These are phyloP conservation scores for Drosophila littoralis DNA, from an alignment of 1,140 invertebrate genomes.

Conservation along the genomic window DNA sequence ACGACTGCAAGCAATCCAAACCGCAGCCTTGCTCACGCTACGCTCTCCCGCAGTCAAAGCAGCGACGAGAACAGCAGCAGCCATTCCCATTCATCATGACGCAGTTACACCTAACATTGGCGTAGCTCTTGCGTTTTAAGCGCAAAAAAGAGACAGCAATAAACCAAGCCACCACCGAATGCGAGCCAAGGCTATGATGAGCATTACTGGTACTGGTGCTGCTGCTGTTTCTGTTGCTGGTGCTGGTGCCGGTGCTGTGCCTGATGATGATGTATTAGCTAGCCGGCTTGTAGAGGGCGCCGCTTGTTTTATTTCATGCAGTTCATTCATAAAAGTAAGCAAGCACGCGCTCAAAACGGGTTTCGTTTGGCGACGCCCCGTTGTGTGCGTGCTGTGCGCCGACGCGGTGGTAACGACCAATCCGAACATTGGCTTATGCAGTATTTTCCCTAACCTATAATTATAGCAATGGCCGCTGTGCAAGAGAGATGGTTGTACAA, in stretches of 20 bases:
- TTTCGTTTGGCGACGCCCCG: constrained; percentile 64
- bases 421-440: constrained; percentile 52
- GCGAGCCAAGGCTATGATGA: constrained; percentile 11
- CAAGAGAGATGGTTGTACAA: constrained; percentile 47
- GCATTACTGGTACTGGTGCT: constrained; percentile 10
- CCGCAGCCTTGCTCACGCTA: constrained; percentile 2
- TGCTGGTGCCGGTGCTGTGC: constrained; percentile 6
- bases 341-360: constrained; percentile 52
- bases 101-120: constrained; percentile 46
- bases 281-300: constrained; percentile 26
- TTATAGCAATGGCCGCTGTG: constrained; percentile 84
- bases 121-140: constrained; percentile 9
- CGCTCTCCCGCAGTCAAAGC: constrained; percentile 13
- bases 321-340: constrained; percentile 60
- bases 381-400: constrained; percentile 30
- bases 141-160: constrained; percentile 38
- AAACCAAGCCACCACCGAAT: constrained; percentile 33
- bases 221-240: background rate
- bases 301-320: constrained; percentile 11
- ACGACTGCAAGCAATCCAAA: constrained; percentile 2
- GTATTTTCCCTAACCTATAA: constrained; percentile 73
- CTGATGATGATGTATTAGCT: constrained; percentile 43
- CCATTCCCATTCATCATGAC: constrained; percentile 54
- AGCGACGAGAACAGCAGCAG: constrained; percentile 29
- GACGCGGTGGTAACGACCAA: constrained; percentile 51